phyloP scores from a whole-genome alignment of 1,140 invertebrate species.

The Rhagoletis zephyria region DNA sequence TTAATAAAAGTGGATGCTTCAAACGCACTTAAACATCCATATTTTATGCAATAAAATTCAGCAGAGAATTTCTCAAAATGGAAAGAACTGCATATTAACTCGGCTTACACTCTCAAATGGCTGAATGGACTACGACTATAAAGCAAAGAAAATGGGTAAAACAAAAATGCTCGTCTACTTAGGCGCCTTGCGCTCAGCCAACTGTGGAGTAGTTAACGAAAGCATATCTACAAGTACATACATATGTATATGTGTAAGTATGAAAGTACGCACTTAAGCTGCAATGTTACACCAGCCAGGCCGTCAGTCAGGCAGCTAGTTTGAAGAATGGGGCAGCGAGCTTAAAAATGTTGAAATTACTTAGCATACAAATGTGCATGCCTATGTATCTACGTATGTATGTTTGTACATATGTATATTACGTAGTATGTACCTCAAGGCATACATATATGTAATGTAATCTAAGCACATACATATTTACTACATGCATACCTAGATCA shows the following conservation, averaged over 20 bases:
- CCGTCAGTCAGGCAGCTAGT: neutral
- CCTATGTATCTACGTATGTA: too few species aligned
- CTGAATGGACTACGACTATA: neutral
- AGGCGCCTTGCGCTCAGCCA: neutral
- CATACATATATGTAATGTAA: neutral
- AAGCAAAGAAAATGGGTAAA: neutral
- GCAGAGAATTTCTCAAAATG: neutral
- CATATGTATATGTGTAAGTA: too few species aligned
- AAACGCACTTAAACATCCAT: neutral
- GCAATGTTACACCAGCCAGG: neutral
- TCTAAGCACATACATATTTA: too few species aligned
- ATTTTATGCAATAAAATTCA: neutral
- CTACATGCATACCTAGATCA: too few species aligned
- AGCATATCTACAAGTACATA: neutral
- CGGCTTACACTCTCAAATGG: neutral
- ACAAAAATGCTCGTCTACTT: neutral
- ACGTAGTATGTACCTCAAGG: too few species aligned
- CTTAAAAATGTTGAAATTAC: constrained; percentile 24
- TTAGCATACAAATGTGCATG: neutral
- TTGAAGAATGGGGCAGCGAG: neutral
- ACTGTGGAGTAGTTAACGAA: neutral
- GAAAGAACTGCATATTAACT: neutral
- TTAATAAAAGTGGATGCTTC: neutral
- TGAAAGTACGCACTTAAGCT: constrained; percentile 17
- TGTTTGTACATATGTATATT: neutral